These are phyloP conservation scores for Nemurella pictetii DNA, from an alignment of 2,888 invertebrate genomes.

Conservation along the genomic window DNA sequence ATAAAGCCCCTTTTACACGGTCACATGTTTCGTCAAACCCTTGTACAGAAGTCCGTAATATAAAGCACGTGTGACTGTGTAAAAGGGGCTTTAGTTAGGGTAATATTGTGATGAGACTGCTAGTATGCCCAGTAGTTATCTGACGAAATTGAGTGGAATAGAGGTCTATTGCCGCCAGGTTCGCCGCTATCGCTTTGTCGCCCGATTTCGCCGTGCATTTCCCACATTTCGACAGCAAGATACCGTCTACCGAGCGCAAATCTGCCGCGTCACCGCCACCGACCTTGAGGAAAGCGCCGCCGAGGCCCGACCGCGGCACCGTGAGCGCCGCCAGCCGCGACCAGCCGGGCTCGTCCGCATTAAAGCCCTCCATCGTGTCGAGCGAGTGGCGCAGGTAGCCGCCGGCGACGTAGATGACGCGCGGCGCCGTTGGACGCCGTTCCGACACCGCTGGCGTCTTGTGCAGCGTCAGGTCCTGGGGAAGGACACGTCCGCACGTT, in stretches of 20 bases:
- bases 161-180: not conserved
- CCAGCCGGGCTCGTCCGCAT: constrained; percentile 86
- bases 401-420: constrained; percentile 89
- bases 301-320: constrained; percentile 84
- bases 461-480: constrained; percentile 81
- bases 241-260: too few species aligned
- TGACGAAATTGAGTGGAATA: too few species aligned
- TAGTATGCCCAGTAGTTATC: too few species aligned
- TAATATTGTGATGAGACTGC: too few species aligned
- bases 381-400: constrained; percentile 86
- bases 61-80: not conserved
- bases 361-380: constrained; percentile 85
- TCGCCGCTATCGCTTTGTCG: too few species aligned
- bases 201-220: too few species aligned
- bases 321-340: constrained; percentile 78
- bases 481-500: not conserved
- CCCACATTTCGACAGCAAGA: too few species aligned
- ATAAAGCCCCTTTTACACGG: too few species aligned
- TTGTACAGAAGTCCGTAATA: too few species aligned
- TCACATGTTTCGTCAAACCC: too few species aligned
- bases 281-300: constrained; percentile 81
- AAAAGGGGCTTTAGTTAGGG: too few species aligned
- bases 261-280: not conserved
- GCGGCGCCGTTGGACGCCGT: constrained; percentile 83
- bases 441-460: constrained; percentile 83